Conservation (phyloP, 2,888 invertebrate species). For the Arrhopalites spinosus region DNA sequence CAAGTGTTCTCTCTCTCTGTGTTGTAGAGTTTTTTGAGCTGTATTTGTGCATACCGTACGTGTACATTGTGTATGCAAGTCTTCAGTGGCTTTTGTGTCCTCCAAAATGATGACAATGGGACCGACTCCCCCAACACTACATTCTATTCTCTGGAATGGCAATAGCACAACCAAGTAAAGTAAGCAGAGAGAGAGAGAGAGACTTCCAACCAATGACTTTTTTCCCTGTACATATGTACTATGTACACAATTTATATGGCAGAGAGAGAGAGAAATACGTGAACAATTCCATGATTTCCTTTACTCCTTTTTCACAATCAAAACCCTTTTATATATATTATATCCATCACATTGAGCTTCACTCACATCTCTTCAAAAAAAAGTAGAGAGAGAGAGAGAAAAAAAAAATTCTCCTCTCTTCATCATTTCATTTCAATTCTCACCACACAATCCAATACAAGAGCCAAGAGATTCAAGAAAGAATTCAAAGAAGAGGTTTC, state of each 20-base stretch:
- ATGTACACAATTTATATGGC: neutral
- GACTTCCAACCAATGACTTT: too few species aligned
- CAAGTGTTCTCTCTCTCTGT: constrained; percentile 24
- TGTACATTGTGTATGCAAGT: constrained; percentile 27
- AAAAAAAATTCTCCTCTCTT: constrained; percentile 27
- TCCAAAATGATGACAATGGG: constrained; percentile 35
- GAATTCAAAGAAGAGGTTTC: too few species aligned
- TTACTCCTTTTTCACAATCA: constrained; percentile 30
- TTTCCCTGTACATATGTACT: neutral
- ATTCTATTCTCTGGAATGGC: constrained; percentile 36
- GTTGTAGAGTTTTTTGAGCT: neutral
- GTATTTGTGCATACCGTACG: constrained; percentile 2
- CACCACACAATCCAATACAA: constrained; percentile 19
- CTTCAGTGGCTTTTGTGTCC: constrained; percentile 36
- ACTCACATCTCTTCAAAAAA: constrained; percentile 35
- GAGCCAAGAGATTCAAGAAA: too few species aligned
- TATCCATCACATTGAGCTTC: constrained; percentile 29
- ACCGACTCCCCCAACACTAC: constrained; percentile 38
- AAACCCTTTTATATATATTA: constrained; percentile 34
- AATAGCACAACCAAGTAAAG: constrained; percentile 27
- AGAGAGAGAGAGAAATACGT: constrained; percentile 10
- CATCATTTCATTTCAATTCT: constrained; percentile 42
- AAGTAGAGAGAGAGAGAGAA: constrained; percentile 20
- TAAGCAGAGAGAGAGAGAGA: constrained; percentile 8
- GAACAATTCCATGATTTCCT: constrained; percentile 37